A percentile compares a stretch with the other conserved stretches of the same genome.
These are phyloP conservation scores for Gnatocerus cornutus DNA, from an alignment of 2,888 invertebrate species.

Conservation along the genomic window DNA sequence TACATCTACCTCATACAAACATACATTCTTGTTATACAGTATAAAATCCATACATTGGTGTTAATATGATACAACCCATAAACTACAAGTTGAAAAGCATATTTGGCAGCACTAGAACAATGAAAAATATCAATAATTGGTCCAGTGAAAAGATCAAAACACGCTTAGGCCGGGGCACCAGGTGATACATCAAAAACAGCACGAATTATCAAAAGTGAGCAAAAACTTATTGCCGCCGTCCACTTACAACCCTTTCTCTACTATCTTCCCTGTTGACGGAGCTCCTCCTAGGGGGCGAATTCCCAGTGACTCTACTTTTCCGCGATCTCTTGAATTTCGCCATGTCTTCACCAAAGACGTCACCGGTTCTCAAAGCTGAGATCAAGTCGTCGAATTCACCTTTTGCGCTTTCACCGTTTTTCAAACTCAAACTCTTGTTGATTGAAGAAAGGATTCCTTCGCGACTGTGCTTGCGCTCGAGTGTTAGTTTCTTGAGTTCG, in stretches of 20 bases:
- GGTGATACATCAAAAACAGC: conserved; percentile 25
- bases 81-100: conserved; percentile 53
- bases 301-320: conserved; percentile 77
- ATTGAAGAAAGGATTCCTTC: conserved; percentile 86
- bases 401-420: conserved; percentile 78
- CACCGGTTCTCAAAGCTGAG: conserved; percentile 94
- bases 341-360: conserved; percentile 96
- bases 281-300: conserved; percentile 78
- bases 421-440: conserved; percentile 80
- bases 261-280: conserved; percentile 80
- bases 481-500: conserved; percentile 89
- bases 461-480: conserved; percentile 87
- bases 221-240: conserved; percentile 67
- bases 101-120: conserved; percentile 45
- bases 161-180: conserved; percentile 42
- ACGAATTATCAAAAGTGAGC: conserved; percentile 25
- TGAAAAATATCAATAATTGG: conserved; percentile 50
- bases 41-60: conserved; percentile 58
- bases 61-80: conserved; percentile 57
- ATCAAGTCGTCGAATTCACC: conserved; percentile 98
- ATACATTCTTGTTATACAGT: conserved; percentile 60
- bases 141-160: conserved; percentile 51
- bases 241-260: conserved; percentile 75
- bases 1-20: conserved; percentile 65
- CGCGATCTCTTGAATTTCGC: conserved; percentile 91